A percentile compares a stretch with the other conserved stretches of the same genome.
phyloP scores from a whole-genome alignment of 2,113 vertebrate genomes.

The Macaca nemestrina region DNA sequence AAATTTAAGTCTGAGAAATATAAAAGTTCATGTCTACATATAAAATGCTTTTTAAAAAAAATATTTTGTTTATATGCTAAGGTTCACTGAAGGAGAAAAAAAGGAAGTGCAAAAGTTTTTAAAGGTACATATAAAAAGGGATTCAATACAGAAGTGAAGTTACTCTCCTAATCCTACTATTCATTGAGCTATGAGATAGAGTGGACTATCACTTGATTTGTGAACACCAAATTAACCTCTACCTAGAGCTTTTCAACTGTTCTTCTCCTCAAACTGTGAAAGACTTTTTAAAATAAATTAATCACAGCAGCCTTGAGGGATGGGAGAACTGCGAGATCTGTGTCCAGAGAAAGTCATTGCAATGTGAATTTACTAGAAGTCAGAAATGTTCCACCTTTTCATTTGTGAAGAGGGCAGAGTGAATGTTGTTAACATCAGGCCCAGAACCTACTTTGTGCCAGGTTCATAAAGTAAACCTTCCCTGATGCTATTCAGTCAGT shows the following conservation, averaged over 20 bases:
- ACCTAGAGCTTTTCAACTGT: background rate
- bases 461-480: background rate
- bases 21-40: background rate
- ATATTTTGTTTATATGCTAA: background rate
- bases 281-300: background rate
- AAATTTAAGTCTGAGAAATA: background rate
- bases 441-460: background rate
- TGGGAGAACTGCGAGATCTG: background rate
- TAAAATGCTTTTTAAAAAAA: background rate
- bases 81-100: background rate
- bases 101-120: background rate
- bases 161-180: background rate
- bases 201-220: background rate
- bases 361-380: background rate
- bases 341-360: background rate
- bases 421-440: background rate
- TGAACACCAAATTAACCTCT: background rate
- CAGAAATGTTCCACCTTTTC: background rate
- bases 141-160: background rate
- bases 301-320: background rate
- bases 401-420: background rate
- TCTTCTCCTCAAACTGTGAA: background rate
- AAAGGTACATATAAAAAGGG: background rate
- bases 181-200: background rate
- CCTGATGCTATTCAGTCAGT: background rate